Base-by-base conservation (phyloP, 2,113 vertebrate species). In the Conger conger region DNA sequence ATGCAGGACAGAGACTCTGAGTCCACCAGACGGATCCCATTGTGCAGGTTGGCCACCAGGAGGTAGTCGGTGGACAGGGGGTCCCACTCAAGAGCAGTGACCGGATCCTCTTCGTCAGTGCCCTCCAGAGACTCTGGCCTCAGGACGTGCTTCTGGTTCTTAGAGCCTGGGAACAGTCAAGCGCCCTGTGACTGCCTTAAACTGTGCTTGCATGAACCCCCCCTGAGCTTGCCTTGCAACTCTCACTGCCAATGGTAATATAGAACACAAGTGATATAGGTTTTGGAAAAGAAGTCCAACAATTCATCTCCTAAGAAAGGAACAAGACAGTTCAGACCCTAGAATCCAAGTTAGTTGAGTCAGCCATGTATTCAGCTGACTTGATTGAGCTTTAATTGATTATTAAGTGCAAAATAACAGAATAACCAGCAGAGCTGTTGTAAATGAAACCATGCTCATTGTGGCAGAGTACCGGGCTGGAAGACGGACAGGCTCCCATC, bases 81-180 rank as follows among this genome's bases (percentile, higher is more conserved):
- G 91, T 99, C 98, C 98, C 98, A 99, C 83, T 99, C 98, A 87
- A 99, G 88, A 0, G 97, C 98, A 3, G 97, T 97, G 82, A 99
- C 90, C 0, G 98, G 98, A 87, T 99, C 98, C 79, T 99, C 98
- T 87, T 99, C 98, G 8, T 99, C 98, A 1, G 97, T 97, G 50
- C 98, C 98, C 91, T 99, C 98, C 57, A 99, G 92, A 27, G 96
- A 96, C 86, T 99, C 98, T 0, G 98, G 98, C 78, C 96, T 96
- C 91, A 99, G 87, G 45, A 99, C 96, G 3, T 99, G 98, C 84
- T 98, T 99, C 87, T 99, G 98, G 87, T 92, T 96, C 93, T 97
- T 99, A 86, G 91, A 96, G 76, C 97, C 98, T 99, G 30, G 23
- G 40, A 20, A 73, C 27, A 33, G 9, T 20, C 20, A 27, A 33